These are phyloP conservation scores for Drosophila elegans DNA, from an alignment of 1,140 invertebrate genomes.

Conservation along the genomic window DNA sequence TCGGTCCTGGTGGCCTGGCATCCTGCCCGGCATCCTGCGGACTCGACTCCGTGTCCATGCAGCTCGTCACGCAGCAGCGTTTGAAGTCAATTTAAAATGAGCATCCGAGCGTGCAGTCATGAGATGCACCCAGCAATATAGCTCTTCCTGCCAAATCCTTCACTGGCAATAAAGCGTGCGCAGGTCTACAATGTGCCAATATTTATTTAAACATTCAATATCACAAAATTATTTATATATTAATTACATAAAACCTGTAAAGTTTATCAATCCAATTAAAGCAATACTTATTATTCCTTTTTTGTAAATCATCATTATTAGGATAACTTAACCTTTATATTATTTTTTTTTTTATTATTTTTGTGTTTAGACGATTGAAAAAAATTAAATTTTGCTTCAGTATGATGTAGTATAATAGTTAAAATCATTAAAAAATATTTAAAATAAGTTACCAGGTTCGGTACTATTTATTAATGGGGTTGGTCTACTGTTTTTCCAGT, in stretches of 20 bases:
- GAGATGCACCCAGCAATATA: slow-evolving; percentile 58
- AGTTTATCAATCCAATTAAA: too few species aligned
- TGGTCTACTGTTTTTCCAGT: neutral
- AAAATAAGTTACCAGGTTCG: too few species aligned
- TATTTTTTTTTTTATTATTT: too few species aligned
- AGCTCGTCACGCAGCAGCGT: slow-evolving; percentile 79
- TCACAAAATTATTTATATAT: neutral
- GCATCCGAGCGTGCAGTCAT: slow-evolving; percentile 81
- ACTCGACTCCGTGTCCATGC: slow-evolving; percentile 65
- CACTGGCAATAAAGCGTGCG: slow-evolving; percentile 21
- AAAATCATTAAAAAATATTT: too few species aligned
- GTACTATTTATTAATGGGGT: too few species aligned
- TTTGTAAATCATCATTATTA: too few species aligned
- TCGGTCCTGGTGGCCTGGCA: slow-evolving; percentile 30
- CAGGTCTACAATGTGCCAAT: neutral
- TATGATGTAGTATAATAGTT: too few species aligned
- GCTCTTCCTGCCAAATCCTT: slow-evolving; percentile 11
- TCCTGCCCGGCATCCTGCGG: slow-evolving; percentile 53
- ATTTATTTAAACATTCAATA: neutral
- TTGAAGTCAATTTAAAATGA: slow-evolving; percentile 84
- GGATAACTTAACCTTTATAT: too few species aligned
- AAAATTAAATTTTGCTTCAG: too few species aligned
- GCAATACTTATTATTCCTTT: too few species aligned
- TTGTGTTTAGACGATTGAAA: too few species aligned
- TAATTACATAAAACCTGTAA: neutral